Evolutionary conservation across 2,888 invertebrate genomes (phyloP).

Genomic region (Epinotia demarniana): DNA sequence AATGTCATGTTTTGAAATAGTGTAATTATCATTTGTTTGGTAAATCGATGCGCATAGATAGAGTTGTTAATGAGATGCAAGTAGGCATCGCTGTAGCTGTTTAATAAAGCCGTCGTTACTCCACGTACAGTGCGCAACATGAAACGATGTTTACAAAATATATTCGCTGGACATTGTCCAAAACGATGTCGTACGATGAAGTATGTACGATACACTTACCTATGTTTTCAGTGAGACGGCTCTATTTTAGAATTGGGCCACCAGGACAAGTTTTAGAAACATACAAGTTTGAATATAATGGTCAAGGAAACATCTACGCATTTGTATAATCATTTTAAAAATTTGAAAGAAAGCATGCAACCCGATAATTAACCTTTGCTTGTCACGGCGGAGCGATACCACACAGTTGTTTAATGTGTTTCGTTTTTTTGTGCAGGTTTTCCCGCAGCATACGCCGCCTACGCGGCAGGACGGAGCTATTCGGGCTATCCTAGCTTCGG

Average conservation of each 20-base stretch:
- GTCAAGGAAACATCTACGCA: conserved; percentile 57
- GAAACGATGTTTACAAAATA: conserved; percentile 77
- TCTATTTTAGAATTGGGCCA: conserved; percentile 76
- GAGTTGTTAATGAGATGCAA: conserved; percentile 54
- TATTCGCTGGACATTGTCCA: conserved; percentile 79
- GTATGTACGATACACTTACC: conserved; percentile 67
- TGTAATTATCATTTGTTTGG: conserved; percentile 62
- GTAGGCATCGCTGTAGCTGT: conserved; percentile 57
- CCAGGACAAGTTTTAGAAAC: conserved; percentile 63
- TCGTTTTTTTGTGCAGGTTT: conserved; percentile 89
- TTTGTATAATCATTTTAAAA: conserved; percentile 50
- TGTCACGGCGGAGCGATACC: conserved; percentile 52
- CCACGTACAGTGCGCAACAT: conserved; percentile 71
- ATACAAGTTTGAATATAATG: conserved; percentile 60
- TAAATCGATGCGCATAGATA: conserved; percentile 52
- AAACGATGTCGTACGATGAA: conserved; percentile 69
- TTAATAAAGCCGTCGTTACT: conserved; percentile 63
- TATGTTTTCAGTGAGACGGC: conserved; percentile 72
- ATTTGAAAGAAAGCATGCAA: conserved; percentile 66
- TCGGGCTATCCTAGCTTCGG: conserved; percentile 99
- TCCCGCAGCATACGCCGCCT: conserved; percentile 98
- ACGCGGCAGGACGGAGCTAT: conserved; percentile 98
- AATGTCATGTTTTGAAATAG: conserved; percentile 60
- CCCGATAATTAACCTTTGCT: conserved; percentile 64
- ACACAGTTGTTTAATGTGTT: conserved; percentile 57